Evolutionary conservation across 2,113 vertebrate genomes (phyloP).

Genomic region (Oryzias woworae): DNA sequence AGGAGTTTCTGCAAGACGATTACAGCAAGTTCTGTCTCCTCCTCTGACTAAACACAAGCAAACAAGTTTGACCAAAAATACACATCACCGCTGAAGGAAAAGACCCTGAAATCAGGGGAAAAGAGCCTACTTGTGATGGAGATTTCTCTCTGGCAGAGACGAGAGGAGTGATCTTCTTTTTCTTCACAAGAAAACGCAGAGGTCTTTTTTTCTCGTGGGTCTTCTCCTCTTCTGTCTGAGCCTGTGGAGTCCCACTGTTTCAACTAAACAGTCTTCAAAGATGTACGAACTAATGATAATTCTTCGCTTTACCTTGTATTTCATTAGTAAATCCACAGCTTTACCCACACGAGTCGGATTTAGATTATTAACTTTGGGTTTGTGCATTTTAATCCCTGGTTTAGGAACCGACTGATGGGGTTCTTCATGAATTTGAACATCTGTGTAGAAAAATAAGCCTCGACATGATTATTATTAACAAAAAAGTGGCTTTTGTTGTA

Average conservation of each 20-base stretch:
- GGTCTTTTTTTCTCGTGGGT: constrained; percentile 60
- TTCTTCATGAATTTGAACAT: constrained; percentile 81
- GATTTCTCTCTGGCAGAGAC: constrained; percentile 79
- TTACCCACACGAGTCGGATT: constrained; percentile 69
- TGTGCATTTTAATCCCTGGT: constrained; percentile 61
- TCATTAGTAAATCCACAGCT: constrained; percentile 73
- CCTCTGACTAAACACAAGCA: constrained; percentile 79
- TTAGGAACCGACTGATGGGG: constrained; percentile 75
- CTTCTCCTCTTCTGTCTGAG: constrained; percentile 54
- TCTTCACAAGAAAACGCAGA: constrained; percentile 73
- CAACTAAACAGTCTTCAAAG: neutral
- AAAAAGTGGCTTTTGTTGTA: neutral
- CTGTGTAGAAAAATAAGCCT: constrained; percentile 56
- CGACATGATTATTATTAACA: neutral
- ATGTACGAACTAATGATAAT: neutral
- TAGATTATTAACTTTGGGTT: constrained; percentile 66
- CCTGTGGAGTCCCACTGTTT: constrained; percentile 66
- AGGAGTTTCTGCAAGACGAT: constrained; percentile 87
- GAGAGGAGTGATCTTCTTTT: constrained; percentile 76
- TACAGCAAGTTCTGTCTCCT: constrained; percentile 85
- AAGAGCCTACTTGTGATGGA: constrained; percentile 77
- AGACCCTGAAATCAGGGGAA: neutral
- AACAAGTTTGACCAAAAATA: neutral
- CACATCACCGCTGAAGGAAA: neutral
- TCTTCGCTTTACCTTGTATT: constrained; percentile 81